phyloP scores from a whole-genome alignment of 2,797 vertebrate species.

The Hapalemur alaotrensis region DNA sequence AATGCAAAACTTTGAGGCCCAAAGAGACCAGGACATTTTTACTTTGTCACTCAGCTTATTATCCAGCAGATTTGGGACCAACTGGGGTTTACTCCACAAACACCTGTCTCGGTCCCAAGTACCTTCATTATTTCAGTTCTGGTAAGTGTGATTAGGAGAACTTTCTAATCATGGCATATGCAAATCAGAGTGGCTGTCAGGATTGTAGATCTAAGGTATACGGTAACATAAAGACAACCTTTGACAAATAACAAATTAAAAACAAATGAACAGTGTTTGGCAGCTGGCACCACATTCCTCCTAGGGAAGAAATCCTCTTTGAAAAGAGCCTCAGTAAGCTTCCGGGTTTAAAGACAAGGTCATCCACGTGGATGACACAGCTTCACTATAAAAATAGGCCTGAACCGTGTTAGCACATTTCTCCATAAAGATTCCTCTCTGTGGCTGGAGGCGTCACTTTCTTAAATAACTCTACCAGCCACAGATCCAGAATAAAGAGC shows the following conservation, averaged over 20 bases:
- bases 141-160: not conserved
- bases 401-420: too few relatives aligned
- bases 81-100: not conserved
- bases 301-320: not conserved
- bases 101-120: not conserved
- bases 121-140: not conserved
- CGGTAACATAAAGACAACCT: not conserved
- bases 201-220: not conserved
- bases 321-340: not conserved
- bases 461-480: not conserved
- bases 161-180: not conserved
- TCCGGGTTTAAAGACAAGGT: not conserved
- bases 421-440: not conserved
- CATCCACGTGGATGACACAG: rapidly evolving
- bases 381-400: not conserved
- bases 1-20: not conserved
- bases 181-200: not conserved
- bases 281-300: not conserved
- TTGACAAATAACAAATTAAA: not conserved
- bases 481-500: not conserved
- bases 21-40: not conserved
- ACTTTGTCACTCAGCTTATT: not conserved
- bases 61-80: not conserved
- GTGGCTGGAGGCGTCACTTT: too few relatives aligned
- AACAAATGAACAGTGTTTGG: too few relatives aligned